Evolutionary conservation across 2,797 vertebrate species (phyloP).

Genomic region (Dallia pectoralis): DNA sequence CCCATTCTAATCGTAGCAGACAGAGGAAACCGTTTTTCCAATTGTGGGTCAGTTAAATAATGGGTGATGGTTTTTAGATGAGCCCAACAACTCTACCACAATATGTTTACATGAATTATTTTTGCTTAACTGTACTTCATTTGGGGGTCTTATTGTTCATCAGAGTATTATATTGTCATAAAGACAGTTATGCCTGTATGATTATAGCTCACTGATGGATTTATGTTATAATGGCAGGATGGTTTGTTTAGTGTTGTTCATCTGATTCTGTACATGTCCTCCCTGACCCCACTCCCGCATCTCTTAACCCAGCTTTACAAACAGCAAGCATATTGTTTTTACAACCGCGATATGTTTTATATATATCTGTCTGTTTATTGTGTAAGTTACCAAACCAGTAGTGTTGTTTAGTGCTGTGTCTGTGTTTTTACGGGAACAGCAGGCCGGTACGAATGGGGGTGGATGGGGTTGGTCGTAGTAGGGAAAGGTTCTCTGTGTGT

Average conservation of each 20-base stretch:
- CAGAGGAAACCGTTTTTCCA: too few relatives aligned
- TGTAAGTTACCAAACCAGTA: background rate
- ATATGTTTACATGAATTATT: background rate
- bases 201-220: background rate
- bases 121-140: background rate
- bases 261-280: background rate
- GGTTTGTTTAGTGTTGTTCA: background rate
- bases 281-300: background rate
- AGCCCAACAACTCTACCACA: background rate
- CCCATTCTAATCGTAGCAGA: constrained; percentile 12
- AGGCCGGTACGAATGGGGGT: background rate
- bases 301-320: background rate
- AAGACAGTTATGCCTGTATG: background rate
- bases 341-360: constrained; percentile 7
- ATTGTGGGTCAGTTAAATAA: background rate
- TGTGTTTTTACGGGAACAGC: constrained; percentile 8
- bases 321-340: background rate
- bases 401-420: background rate
- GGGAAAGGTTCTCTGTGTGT: too few relatives aligned
- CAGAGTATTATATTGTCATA: background rate
- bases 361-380: background rate
- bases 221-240: background rate
- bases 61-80: background rate
- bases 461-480: background rate
- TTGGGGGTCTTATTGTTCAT: constrained; percentile 12